phyloP scores from a whole-genome alignment of 2,888 invertebrate genomes.

The Folsomia candida region DNA sequence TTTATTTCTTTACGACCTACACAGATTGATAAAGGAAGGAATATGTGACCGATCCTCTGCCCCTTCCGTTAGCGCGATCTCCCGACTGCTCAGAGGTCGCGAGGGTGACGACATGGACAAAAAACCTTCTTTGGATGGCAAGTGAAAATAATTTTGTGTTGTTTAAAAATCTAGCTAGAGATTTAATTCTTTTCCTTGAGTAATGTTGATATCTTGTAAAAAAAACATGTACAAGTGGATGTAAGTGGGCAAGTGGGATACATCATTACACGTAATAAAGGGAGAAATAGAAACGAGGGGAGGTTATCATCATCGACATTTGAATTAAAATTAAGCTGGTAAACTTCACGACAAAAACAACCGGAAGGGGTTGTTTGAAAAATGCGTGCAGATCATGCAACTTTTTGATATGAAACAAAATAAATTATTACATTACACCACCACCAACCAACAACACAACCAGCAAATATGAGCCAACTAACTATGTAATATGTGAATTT shows the following conservation, averaged over 20 bases:
- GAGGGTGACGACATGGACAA: constrained; percentile 62
- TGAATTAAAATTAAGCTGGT: background rate
- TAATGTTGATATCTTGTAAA: too few species aligned
- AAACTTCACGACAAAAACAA: background rate
- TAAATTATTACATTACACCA: background rate
- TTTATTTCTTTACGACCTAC: too few species aligned
- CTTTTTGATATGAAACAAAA: constrained; percentile 11
- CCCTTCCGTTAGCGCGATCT: constrained; percentile 81
- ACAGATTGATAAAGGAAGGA: constrained; percentile 65
- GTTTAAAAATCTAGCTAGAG: background rate
- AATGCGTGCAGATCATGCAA: constrained; percentile 43
- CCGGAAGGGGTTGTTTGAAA: constrained; percentile 28
- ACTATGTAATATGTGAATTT: background rate
- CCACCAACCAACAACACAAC: background rate
- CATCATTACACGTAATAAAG: background rate
- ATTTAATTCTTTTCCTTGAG: too few species aligned
- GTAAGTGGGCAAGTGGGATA: background rate
- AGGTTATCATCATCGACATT: background rate
- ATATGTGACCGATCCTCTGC: constrained; percentile 71
- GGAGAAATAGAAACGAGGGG: background rate
- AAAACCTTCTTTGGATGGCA: constrained; percentile 52
- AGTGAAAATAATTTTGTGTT: constrained; percentile 2
- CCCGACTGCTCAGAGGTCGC: constrained; percentile 68
- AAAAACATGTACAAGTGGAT: too few species aligned
- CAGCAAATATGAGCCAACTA: background rate